Evolutionary conservation across 2,888 invertebrate species (phyloP).

Genomic region (Bugulina stolonifera): DNA sequence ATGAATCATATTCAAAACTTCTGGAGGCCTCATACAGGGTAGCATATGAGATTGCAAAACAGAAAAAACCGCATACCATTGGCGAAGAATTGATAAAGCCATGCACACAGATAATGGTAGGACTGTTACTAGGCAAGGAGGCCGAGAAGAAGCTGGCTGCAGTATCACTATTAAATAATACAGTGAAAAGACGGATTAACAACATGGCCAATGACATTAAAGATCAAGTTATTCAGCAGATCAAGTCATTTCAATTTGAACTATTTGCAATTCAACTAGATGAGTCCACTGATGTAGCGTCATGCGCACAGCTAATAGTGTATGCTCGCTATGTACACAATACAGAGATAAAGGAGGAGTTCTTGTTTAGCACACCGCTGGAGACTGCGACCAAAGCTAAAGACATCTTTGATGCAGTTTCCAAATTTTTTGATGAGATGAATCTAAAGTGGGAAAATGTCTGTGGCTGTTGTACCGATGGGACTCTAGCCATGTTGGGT

Average conservation of each 20-base stretch:
- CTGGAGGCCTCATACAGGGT: conserved; percentile 21
- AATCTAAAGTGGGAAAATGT: conserved; percentile 15
- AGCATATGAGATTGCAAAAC: conserved; percentile 19
- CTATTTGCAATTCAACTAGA: conserved; percentile 17
- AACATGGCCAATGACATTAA: conserved; percentile 23
- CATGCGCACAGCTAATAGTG: conserved; percentile 10
- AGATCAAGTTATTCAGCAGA: conserved; percentile 6
- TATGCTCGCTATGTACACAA: conserved; percentile 15
- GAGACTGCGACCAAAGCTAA: not conserved
- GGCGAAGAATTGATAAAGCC: conserved; percentile 1
- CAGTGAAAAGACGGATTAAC: conserved; percentile 10
- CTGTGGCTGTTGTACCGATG: conserved; percentile 18
- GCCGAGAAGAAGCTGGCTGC: conserved; percentile 17
- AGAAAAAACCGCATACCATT: conserved; percentile 18
- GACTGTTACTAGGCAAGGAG: conserved; percentile 3
- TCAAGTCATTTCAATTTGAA: no score
- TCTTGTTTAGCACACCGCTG: not conserved
- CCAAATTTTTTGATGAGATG: conserved; percentile 8
- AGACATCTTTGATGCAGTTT: not conserved
- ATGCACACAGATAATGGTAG: conserved; percentile 11
- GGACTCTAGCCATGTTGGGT: not conserved
- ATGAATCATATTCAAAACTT: conserved; percentile 4
- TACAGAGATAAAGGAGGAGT: conserved; percentile 1
- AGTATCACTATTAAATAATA: conserved; percentile 14
- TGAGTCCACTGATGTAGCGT: no score